Conservation (phyloP, 2,888 invertebrate genomes). For the Hyposoter dolosus region DNA sequence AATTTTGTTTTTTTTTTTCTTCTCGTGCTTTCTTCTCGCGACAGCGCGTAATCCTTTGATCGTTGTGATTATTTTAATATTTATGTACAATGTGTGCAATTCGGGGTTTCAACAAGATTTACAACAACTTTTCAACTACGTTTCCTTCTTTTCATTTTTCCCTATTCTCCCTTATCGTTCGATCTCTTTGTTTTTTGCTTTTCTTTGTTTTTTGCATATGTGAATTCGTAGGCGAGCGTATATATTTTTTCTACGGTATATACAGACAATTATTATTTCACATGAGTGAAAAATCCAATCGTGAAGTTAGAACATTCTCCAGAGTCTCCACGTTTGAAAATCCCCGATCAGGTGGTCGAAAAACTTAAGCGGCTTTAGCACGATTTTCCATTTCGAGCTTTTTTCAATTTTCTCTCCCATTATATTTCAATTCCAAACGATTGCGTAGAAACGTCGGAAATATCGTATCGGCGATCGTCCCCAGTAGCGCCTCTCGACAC, state of each 20-base stretch:
- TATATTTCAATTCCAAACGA: neutral
- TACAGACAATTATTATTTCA: constrained; percentile 63
- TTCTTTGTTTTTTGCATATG: constrained; percentile 39
- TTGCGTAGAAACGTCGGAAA: neutral
- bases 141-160: constrained; percentile 55
- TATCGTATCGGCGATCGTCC: neutral
- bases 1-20: neutral
- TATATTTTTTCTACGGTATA: constrained; percentile 68
- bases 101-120: constrained; percentile 77
- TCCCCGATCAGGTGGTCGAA: neutral
- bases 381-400: neutral
- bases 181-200: constrained; percentile 31
- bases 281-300: constrained; percentile 39
- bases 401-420: neutral
- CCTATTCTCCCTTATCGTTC: constrained; percentile 41
- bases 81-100: constrained; percentile 61
- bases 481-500: neutral
- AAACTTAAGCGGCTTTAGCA: constrained; percentile 15
- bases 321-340: neutral
- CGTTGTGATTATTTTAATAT: constrained; percentile 26
- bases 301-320: neutral
- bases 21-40: constrained; percentile 36
- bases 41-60: constrained; percentile 26
- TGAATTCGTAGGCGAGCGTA: constrained; percentile 68
- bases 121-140: constrained; percentile 69